Evolutionary conservation across 2,797 vertebrate species (phyloP).

Genomic region (Aulostomus chinensis): DNA sequence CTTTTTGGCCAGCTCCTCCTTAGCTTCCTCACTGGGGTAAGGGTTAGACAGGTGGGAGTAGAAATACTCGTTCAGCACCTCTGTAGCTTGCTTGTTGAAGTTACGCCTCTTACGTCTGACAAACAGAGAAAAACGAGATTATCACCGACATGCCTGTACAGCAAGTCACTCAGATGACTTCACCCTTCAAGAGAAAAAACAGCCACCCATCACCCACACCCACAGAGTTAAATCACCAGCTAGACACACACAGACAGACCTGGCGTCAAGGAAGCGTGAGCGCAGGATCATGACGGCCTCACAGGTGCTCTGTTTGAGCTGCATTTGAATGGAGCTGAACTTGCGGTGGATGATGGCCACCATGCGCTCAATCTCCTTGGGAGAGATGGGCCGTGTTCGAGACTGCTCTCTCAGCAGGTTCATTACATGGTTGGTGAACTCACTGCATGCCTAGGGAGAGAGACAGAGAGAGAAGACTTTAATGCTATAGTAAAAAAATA

Average conservation of each 20-base stretch:
- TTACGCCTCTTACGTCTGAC: constrained; percentile 96
- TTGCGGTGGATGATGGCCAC: constrained; percentile 95
- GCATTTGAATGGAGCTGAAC: constrained; percentile 96
- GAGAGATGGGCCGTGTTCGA: constrained; percentile 89
- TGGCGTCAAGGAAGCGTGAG: constrained; percentile 91
- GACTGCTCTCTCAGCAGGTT: constrained; percentile 95
- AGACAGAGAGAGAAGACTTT: constrained; percentile 15
- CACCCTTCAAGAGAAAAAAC: constrained; percentile 3
- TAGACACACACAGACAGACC: constrained; percentile 68
- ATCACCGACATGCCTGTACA: constrained; percentile 21
- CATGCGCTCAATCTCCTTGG: constrained; percentile 95
- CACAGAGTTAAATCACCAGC: no score
- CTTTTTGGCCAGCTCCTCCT: constrained; percentile 98
- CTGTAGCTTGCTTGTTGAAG: constrained; percentile 99
- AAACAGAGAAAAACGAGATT: constrained; percentile 24
- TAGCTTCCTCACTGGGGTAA: constrained; percentile 99
- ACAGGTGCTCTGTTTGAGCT: constrained; percentile 94
- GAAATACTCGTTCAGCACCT: constrained; percentile 99
- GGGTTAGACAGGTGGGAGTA: constrained; percentile 99
- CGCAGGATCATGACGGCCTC: constrained; percentile 95
- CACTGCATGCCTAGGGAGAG: constrained; percentile 85
- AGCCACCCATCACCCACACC: no score
- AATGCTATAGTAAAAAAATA: constrained; percentile 32
- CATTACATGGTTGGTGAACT: constrained; percentile 95
- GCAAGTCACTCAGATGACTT: constrained; percentile 7